Conservation (phyloP, 1,140 invertebrate species). For the Camponotus vicinus region DNA sequence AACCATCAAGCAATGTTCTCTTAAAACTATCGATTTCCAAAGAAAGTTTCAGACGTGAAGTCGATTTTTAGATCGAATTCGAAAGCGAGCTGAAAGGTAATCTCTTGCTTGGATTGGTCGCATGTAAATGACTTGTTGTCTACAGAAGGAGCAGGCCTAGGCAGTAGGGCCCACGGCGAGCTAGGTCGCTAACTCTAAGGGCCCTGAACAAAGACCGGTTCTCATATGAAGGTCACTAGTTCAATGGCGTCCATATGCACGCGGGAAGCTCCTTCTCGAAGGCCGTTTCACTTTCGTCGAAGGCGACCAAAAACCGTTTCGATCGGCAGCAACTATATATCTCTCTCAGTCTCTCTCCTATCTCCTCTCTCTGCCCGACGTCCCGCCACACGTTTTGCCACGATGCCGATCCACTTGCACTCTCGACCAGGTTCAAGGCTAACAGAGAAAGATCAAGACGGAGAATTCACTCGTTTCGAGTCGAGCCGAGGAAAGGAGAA, state of each 20-base stretch:
- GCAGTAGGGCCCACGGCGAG: slow-evolving; percentile 69
- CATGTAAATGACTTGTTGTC: slow-evolving; percentile 77
- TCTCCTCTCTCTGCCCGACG: slow-evolving; percentile 40
- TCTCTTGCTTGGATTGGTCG: slow-evolving; percentile 33
- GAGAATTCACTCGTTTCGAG: slow-evolving; percentile 57
- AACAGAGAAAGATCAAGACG: neutral
- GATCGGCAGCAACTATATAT: slow-evolving; percentile 54
- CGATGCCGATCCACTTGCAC: slow-evolving; percentile 78
- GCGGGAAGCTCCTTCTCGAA: slow-evolving; percentile 66
- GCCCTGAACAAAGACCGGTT: slow-evolving; percentile 84
- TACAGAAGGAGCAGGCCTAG: slow-evolving; percentile 68
- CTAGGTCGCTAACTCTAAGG: slow-evolving; percentile 77
- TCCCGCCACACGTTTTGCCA: slow-evolving; percentile 26
- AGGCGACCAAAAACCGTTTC: slow-evolving; percentile 73
- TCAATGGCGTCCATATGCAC: slow-evolving; percentile 78
- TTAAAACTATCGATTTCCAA: neutral
- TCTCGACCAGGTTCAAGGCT: slow-evolving; percentile 80
- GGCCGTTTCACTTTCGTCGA: slow-evolving; percentile 80
- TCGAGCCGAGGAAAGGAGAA: slow-evolving; percentile 39
- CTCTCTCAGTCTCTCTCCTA: slow-evolving; percentile 61
- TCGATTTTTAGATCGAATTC: slow-evolving; percentile 26
- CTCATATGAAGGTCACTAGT: slow-evolving; percentile 85
- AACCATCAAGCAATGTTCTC: neutral
- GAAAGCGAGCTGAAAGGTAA: slow-evolving; percentile 10
- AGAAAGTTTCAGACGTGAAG: neutral